phyloP scores from a whole-genome alignment of 2,888 invertebrate genomes.

The Pyrocoelia pectoralis region DNA sequence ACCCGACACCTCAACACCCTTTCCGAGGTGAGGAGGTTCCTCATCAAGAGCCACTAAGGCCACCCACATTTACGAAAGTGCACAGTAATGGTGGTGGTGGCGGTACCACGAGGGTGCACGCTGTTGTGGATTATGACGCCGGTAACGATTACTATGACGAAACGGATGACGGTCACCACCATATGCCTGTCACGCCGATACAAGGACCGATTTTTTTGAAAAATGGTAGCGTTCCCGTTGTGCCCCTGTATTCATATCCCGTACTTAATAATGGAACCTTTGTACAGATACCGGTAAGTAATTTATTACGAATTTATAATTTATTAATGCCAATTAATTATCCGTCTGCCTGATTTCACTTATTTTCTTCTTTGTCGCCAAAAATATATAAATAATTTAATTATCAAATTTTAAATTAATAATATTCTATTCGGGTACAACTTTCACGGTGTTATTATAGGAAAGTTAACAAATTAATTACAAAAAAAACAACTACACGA shows the following conservation, averaged over 20 bases:
- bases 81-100: constrained; percentile 63
- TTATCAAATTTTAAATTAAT: too few species aligned
- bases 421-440: too few species aligned
- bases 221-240: constrained; percentile 87
- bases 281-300: constrained; percentile 86
- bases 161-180: constrained; percentile 61
- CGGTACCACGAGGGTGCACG: constrained; percentile 71
- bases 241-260: constrained; percentile 85
- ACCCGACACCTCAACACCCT: constrained; percentile 55
- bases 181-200: constrained; percentile 80
- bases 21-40: constrained; percentile 59
- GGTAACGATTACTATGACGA: constrained; percentile 67
- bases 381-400: not conserved
- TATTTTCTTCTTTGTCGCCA: not conserved
- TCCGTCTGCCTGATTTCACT: not conserved
- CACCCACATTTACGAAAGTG: constrained; percentile 73
- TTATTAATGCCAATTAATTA: not conserved
- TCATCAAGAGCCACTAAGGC: constrained; percentile 59
- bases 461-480: too few species aligned
- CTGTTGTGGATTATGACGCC: constrained; percentile 76
- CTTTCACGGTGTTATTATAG: too few species aligned
- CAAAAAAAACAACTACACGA: too few species aligned
- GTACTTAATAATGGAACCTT: constrained; percentile 86
- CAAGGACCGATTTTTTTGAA: constrained; percentile 88
- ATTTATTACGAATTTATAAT: not conserved